Percentiles rank a stretch among this genome's conserved stretches.
Conservation (phyloP, 2,888 invertebrate genomes). For the Xiphydria camelus region DNA sequence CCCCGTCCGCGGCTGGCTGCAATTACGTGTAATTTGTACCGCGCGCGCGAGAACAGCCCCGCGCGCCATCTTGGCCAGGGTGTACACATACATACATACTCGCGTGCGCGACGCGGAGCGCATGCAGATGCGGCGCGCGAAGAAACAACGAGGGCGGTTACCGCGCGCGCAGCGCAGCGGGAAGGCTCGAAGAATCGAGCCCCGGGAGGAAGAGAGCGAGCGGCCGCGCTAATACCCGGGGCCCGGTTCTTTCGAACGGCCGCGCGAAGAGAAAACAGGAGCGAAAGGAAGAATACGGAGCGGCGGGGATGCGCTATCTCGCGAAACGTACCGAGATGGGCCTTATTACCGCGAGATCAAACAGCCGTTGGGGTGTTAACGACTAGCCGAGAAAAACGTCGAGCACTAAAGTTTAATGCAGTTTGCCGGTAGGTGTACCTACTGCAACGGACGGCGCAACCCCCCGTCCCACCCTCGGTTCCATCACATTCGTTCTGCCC, state of each 20-base stretch:
- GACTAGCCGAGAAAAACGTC: constrained; percentile 23
- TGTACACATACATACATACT: too few relatives aligned
- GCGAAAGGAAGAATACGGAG: constrained; percentile 5
- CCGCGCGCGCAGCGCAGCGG: not conserved
- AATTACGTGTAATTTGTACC: constrained; percentile 49
- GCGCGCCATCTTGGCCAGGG: constrained; percentile 38
- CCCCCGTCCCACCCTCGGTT: not conserved
- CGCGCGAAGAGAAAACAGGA: constrained; percentile 2
- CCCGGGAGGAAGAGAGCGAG: constrained; percentile 6
- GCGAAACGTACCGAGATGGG: constrained; percentile 22
- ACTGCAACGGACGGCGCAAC: not conserved
- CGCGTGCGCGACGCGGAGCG: constrained; percentile 22
- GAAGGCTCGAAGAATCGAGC: constrained; percentile 7
- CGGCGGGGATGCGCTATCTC: constrained; percentile 12
- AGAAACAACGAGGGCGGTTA: too few relatives aligned
- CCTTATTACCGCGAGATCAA: constrained; percentile 33
- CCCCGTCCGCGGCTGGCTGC: constrained; percentile 20
- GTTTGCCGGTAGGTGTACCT: constrained; percentile 14
- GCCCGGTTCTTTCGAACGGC: not conserved
- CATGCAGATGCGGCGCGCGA: constrained; percentile 30
- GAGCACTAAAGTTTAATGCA: constrained; percentile 26
- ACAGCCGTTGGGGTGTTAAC: constrained; percentile 39
- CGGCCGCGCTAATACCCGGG: constrained; percentile 5
- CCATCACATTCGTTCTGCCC: too few relatives aligned
- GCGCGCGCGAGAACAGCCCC: constrained; percentile 27